A percentile compares a stretch with the other conserved stretches of the same genome.
These are phyloP conservation scores for Cherax quadricarinatus DNA, from an alignment of 1,140 invertebrate genomes.

Conservation along the genomic window DNA sequence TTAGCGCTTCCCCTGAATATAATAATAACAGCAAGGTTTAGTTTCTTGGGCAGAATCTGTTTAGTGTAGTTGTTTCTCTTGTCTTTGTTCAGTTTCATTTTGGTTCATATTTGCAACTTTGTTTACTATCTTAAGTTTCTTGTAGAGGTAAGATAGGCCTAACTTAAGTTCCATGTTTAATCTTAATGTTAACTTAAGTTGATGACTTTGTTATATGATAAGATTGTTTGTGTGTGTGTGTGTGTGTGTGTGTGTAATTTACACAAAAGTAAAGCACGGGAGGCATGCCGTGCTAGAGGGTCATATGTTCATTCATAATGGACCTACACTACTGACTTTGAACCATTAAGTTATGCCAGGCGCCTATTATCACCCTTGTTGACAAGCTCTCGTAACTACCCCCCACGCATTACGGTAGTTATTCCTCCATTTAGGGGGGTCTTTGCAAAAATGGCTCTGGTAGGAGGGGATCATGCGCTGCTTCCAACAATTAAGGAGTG, in stretches of 20 bases:
- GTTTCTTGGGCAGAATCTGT: neutral
- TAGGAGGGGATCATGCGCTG: too few species aligned
- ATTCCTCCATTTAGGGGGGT: neutral
- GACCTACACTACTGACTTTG: constrained; percentile 33
- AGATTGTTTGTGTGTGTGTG: neutral
- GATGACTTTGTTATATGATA: neutral
- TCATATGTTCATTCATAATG: constrained; percentile 39
- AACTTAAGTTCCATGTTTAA: neutral
- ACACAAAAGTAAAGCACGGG: neutral
- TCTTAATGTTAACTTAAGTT: neutral
- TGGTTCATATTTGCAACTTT: neutral
- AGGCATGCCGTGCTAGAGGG: constrained; percentile 16
- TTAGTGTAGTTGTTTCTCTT: neutral
- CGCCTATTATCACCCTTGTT: constrained; percentile 43
- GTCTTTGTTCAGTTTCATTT: neutral
- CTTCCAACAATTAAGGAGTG: too few species aligned
- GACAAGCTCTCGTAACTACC: constrained; percentile 21
- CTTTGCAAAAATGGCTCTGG: too few species aligned
- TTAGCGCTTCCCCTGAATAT: neutral
- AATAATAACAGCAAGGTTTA: neutral
- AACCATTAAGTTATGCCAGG: constrained; percentile 19
- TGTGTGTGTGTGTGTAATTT: constrained; percentile 3
- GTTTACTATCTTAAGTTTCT: neutral
- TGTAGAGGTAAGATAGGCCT: neutral
- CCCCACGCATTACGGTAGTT: neutral